phyloP scores from a whole-genome alignment of 2,113 vertebrate species.

The Crotalus tigris region DNA sequence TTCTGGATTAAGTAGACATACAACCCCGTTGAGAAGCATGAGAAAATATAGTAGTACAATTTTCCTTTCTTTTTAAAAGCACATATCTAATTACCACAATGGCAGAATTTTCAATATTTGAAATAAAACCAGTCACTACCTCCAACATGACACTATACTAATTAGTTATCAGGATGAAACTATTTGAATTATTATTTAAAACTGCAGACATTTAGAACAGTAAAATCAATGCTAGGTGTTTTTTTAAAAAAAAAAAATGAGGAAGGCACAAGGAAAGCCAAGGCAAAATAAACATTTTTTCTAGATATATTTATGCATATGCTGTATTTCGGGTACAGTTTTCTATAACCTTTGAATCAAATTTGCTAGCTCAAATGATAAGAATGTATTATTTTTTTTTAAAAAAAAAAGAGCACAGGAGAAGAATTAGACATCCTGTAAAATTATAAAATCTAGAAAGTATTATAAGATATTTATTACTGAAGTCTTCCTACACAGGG shows the following conservation, averaged over 20 bases:
- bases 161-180: background rate
- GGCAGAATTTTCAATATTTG: background rate
- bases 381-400: background rate
- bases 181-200: background rate
- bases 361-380: slow-evolving; percentile 21
- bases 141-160: background rate
- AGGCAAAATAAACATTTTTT: background rate
- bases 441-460: slow-evolving; percentile 45
- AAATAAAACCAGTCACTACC: background rate
- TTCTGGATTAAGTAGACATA: background rate
- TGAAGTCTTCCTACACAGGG: background rate
- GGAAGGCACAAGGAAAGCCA: slow-evolving; percentile 6
- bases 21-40: background rate
- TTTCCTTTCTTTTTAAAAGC: background rate
- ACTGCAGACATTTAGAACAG: background rate
- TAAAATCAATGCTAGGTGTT: background rate
- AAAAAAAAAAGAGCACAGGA: slow-evolving; percentile 3
- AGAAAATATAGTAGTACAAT: background rate
- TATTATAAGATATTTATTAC: slow-evolving; percentile 39
- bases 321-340: background rate
- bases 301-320: background rate
- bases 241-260: background rate
- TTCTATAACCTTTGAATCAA: slow-evolving; percentile 33
- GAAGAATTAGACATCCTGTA: slow-evolving; percentile 32
- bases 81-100: background rate